These are phyloP conservation scores for Calycopis cecrops DNA, from an alignment of 1,140 invertebrate genomes.

Conservation along the genomic window DNA sequence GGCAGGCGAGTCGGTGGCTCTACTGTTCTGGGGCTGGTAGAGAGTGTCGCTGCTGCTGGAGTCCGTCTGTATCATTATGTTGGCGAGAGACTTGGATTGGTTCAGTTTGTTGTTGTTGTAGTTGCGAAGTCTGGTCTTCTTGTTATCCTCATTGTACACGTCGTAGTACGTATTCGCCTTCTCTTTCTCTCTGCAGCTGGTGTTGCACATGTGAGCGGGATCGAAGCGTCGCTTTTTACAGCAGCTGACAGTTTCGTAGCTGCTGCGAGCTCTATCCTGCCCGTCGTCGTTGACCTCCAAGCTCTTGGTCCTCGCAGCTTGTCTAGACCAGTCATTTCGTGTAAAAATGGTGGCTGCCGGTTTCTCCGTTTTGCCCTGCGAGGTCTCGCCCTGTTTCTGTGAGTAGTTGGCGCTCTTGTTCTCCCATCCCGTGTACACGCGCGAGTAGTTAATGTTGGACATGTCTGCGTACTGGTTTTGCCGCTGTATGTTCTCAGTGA, in stretches of 20 bases:
- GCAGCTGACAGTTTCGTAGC: constrained; percentile 53
- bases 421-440: constrained; percentile 70
- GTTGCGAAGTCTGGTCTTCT: constrained; percentile 57
- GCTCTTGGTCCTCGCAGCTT: constrained; percentile 74
- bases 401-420: constrained; percentile 59
- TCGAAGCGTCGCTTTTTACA: constrained; percentile 62
- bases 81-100: constrained; percentile 69
- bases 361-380: constrained; percentile 53
- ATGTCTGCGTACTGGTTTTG: constrained; percentile 56
- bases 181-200: constrained; percentile 56
- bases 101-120: constrained; percentile 66
- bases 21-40: constrained; percentile 67
- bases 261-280: constrained; percentile 53
- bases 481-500: constrained; percentile 63
- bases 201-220: constrained; percentile 68
- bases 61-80: constrained; percentile 66
- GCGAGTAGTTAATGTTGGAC: constrained; percentile 53
- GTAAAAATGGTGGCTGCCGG: constrained; percentile 74
- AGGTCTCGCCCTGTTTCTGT: constrained; percentile 51
- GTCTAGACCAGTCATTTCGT: constrained; percentile 75
- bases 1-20: constrained; percentile 62
- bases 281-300: constrained; percentile 65
- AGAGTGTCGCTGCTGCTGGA: constrained; percentile 68
- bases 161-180: constrained; percentile 46
- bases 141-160: constrained; percentile 53